These are phyloP conservation scores for Aplysina aerophoba DNA, from an alignment of 37 sponge, comb jelly and placozoan genomes.

Conservation along the genomic window DNA sequence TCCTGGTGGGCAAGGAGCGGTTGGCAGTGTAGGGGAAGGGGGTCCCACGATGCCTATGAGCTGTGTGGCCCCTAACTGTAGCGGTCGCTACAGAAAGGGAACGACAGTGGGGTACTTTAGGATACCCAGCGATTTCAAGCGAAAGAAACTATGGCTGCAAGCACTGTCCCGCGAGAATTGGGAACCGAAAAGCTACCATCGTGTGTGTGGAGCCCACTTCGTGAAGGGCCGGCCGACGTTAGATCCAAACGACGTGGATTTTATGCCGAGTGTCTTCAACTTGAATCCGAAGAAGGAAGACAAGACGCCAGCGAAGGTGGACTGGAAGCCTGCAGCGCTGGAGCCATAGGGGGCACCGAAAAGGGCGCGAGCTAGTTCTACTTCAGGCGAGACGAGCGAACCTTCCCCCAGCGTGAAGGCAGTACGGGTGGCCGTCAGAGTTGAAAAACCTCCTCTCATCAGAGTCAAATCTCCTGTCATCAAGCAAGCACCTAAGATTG, in stretches of 20 bases:
- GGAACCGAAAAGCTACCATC: slow-evolving; percentile 29
- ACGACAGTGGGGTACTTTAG: slow-evolving; percentile 26
- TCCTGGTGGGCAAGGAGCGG: slow-evolving; percentile 4
- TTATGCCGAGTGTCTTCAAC: slow-evolving; percentile 18
- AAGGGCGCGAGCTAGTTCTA: too few species aligned
- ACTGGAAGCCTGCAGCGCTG: too few species aligned
- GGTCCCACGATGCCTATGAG: slow-evolving; percentile 31
- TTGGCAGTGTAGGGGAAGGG: slow-evolving; percentile 13
- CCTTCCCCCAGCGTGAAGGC: neutral
- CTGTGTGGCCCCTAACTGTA: slow-evolving; percentile 34
- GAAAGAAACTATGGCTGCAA: slow-evolving; percentile 26
- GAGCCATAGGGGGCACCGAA: too few species aligned
- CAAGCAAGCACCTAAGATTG: too few species aligned
- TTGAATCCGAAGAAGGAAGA: slow-evolving; percentile 16
- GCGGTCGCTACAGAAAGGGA: slow-evolving; percentile 16
- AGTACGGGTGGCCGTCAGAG: neutral
- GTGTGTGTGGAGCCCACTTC: slow-evolving; percentile 28
- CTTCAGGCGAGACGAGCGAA: too few species aligned
- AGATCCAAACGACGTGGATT: slow-evolving; percentile 19
- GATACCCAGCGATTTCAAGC: slow-evolving; percentile 30
- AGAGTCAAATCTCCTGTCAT: too few species aligned
- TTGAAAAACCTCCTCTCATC: too few species aligned
- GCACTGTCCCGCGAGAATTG: slow-evolving; percentile 5
- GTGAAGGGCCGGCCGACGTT: slow-evolving; percentile 8
- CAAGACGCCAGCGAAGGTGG: too few species aligned